These are phyloP conservation scores for Batillaria attramentaria DNA, from an alignment of 1,140 invertebrate genomes.

Conservation along the genomic window DNA sequence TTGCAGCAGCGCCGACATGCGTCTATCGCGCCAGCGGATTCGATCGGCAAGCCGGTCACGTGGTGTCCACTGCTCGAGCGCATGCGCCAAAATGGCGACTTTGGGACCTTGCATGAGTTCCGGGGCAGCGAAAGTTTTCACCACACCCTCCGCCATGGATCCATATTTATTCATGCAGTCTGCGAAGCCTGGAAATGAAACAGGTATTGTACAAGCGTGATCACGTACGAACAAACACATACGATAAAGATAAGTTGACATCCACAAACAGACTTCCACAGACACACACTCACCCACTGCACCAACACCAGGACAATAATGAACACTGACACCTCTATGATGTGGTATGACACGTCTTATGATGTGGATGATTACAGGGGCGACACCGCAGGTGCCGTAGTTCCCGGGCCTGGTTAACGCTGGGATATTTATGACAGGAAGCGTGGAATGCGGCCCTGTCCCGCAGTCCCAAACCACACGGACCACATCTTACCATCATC, in stretches of 20 bases:
- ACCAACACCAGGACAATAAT: too few relatives aligned
- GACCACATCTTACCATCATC: too few relatives aligned
- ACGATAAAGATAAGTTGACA: too few relatives aligned
- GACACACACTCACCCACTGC: neutral
- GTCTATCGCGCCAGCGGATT: conserved; percentile 86
- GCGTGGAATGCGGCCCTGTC: too few relatives aligned
- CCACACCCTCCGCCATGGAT: conserved; percentile 42
- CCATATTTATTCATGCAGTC: conserved; percentile 20
- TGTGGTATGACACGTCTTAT: too few relatives aligned
- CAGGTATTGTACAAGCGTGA: neutral
- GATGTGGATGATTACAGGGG: too few relatives aligned
- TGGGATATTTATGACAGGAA: too few relatives aligned
- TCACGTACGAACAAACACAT: neutral
- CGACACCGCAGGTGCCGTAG: too few relatives aligned
- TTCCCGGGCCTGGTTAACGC: too few relatives aligned
- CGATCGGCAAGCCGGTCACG: conserved; percentile 82
- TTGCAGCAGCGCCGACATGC: conserved; percentile 84
- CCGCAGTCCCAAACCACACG: too few relatives aligned
- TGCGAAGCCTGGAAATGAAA: conserved; percentile 4
- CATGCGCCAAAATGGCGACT: conserved; percentile 40
- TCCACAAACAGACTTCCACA: too few relatives aligned
- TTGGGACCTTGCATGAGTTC: conserved; percentile 43
- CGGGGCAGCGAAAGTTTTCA: conserved; percentile 39
- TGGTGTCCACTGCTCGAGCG: conserved; percentile 73
- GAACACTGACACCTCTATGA: too few relatives aligned